A percentile compares a stretch with the other conserved stretches of the same genome.
Evolutionary conservation across 1,140 invertebrate species (phyloP).

Genomic region (Rhagoletis pomonella): DNA sequence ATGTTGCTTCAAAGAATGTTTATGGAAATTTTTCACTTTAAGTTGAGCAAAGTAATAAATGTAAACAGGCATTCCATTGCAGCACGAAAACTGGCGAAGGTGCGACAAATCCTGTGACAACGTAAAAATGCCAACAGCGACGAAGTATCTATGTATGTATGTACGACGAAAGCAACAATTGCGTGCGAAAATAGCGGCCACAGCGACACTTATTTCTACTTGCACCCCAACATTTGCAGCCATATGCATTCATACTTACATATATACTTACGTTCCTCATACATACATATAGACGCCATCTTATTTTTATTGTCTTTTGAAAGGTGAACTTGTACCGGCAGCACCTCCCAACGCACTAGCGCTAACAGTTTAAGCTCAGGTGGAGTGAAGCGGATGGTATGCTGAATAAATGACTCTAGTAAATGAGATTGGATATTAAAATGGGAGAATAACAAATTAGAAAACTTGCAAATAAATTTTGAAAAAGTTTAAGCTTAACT

Average conservation of each 20-base stretch:
- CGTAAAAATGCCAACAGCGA: constrained; percentile 28
- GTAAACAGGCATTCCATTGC: constrained; percentile 70
- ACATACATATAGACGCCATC: too few relatives aligned
- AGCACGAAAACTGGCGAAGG: constrained; percentile 63
- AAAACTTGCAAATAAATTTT: constrained; percentile 73
- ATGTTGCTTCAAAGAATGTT: constrained; percentile 74
- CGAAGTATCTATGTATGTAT: too few relatives aligned
- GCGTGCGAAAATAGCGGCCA: constrained; percentile 21
- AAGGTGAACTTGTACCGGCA: neutral
- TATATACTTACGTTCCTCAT: neutral
- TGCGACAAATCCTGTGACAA: constrained; percentile 67
- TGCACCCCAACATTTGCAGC: neutral
- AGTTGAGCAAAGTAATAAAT: constrained; percentile 74
- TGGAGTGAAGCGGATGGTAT: neutral
- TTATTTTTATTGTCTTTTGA: neutral
- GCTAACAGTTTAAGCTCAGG: neutral
- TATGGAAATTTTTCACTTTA: constrained; percentile 74
- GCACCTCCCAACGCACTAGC: neutral
- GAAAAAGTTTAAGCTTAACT: constrained; percentile 58
- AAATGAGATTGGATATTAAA: constrained; percentile 73
- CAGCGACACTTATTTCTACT: neutral
- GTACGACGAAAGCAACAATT: constrained; percentile 29
- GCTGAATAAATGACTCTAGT: constrained; percentile 55
- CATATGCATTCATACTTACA: neutral
- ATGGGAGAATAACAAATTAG: constrained; percentile 73